A percentile compares a stretch with the other conserved stretches of the same genome.
phyloP scores from a whole-genome alignment of 2,888 invertebrate species.

The Branchipolynoe longqiensis region DNA sequence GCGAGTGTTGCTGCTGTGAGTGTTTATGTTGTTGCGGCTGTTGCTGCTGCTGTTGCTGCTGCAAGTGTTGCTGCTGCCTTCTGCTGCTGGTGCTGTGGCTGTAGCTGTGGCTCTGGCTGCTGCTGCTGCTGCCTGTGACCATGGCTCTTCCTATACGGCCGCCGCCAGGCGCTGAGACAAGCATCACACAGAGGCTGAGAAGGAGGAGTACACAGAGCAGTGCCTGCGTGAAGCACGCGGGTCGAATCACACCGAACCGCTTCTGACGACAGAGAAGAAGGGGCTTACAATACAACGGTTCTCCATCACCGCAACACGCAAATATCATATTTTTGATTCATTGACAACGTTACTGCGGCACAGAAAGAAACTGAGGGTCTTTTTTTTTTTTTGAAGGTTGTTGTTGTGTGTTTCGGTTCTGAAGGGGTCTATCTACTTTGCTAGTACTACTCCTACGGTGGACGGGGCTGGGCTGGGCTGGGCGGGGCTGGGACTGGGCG shows the following conservation, averaged over 20 bases:
- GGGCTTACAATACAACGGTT: conserved; percentile 49
- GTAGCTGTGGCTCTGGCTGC: neutral
- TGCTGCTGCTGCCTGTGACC: conserved; percentile 36
- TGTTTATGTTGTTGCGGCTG: neutral
- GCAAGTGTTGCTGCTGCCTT: conserved; percentile 19
- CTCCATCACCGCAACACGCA: conserved; percentile 51
- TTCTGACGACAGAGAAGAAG: conserved; percentile 26
- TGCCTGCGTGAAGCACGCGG: too few relatives aligned
- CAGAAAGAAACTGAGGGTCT: conserved; percentile 37
- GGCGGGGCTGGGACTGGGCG: neutral
- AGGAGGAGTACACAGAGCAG: conserved; percentile 6
- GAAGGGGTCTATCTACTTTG: neutral
- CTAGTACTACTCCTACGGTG: too few relatives aligned
- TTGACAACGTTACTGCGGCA: conserved; percentile 53
- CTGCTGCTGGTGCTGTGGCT: conserved; percentile 3
- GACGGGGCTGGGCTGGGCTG: neutral
- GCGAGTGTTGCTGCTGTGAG: neutral
- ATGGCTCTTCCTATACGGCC: conserved; percentile 22
- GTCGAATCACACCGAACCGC: too few relatives aligned
- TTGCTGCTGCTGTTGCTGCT: conserved; percentile 1
- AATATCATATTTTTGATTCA: conserved; percentile 57
- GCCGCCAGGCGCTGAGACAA: neutral
- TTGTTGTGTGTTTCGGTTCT: neutral
- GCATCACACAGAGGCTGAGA: neutral
- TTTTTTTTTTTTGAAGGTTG: too few relatives aligned